Evolutionary conservation across 2,797 vertebrate genomes (phyloP), one percentile per base, ranked within the genome.

Genomic region (Typhlichthys eigenmanni): DNA sequence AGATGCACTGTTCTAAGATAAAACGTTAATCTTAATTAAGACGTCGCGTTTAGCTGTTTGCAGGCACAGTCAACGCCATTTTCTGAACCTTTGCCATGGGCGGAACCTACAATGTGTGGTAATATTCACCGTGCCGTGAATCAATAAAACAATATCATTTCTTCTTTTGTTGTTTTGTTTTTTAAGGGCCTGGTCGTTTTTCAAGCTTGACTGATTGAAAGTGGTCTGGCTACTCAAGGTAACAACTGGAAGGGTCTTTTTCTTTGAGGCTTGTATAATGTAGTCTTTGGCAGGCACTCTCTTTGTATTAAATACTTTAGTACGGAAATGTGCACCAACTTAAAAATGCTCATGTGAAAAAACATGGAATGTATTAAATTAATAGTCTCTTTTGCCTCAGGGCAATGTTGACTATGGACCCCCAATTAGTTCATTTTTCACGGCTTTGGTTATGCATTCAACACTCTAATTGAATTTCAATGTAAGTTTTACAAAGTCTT

Each of bases 401-500:
- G 91, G 89, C 89, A 89, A 85, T 90, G 92, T 88, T 85, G 85
- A 91, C 88, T 89, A 90, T 81, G 87, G 87, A 88, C 90, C 90
- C 87, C 91, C 86, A 82, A 87, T 90, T 91, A 92, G 87, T 91
- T 90, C 85, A 92, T 93, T 93, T 92, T 92, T 93, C 90, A 92
- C 87, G 85, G 89, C 92, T 91, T 92, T 89, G 88, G 89, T 93
- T 92, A 92, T 92, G 90, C 84, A 90, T 90, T 92, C 90, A 93
- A 91, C 89, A 89, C 88, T 85, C 90, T 93, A 92, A 93, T 93
- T 93, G 91, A 92, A 93, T 93, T 93, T 91, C 89, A 91, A 83
- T 93, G 92, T 93, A 91, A 92, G 87, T 91, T 92, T 88, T 88
- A 92, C 88, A 89, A 93, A 93, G 91, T 92, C 91, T 92, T 92